A percentile compares a stretch with the other conserved stretches of the same genome.
phyloP scores from a whole-genome alignment of 1,140 invertebrate genomes.

The Uloborus diversus region DNA sequence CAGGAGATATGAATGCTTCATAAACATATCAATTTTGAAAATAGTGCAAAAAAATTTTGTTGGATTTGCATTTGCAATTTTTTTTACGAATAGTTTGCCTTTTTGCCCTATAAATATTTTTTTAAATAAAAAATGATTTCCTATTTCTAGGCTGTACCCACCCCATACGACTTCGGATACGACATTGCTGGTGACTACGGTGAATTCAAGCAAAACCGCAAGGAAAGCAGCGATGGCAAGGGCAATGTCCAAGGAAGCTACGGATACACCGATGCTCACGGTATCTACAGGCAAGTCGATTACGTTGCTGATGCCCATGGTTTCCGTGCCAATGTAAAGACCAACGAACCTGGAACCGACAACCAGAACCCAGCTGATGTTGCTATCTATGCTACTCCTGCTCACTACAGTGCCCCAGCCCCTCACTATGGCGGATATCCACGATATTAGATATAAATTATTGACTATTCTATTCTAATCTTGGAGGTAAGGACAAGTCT shows the following conservation, averaged over 20 bases:
- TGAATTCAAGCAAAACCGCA: constrained; percentile 56
- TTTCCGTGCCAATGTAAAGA: constrained; percentile 59
- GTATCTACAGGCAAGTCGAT: constrained; percentile 59
- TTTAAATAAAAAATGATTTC: too few species aligned
- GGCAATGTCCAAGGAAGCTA: constrained; percentile 59
- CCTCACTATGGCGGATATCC: constrained; percentile 39
- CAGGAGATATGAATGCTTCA: too few species aligned
- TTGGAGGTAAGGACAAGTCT: not conserved
- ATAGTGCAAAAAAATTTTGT: too few species aligned
- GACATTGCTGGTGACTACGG: constrained; percentile 60
- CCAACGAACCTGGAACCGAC: constrained; percentile 60
- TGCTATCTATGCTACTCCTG: constrained; percentile 30
- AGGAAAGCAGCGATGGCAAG: constrained; percentile 58
- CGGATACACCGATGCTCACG: constrained; percentile 58
- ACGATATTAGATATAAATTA: constrained; percentile 17
- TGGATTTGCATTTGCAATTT: too few species aligned
- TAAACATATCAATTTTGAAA: too few species aligned
- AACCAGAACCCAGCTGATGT: constrained; percentile 59
- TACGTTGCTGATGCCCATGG: constrained; percentile 60
- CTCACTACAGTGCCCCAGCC: not conserved
- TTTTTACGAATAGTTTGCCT: too few species aligned
- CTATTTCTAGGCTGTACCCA: constrained; percentile 49
- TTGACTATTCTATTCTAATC: not conserved
- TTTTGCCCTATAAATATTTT: too few species aligned
- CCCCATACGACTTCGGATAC: constrained; percentile 59